These are phyloP conservation scores for Porites australiensis DNA, from an alignment of 64 coral and sea anemone species.

Conservation along the genomic window DNA sequence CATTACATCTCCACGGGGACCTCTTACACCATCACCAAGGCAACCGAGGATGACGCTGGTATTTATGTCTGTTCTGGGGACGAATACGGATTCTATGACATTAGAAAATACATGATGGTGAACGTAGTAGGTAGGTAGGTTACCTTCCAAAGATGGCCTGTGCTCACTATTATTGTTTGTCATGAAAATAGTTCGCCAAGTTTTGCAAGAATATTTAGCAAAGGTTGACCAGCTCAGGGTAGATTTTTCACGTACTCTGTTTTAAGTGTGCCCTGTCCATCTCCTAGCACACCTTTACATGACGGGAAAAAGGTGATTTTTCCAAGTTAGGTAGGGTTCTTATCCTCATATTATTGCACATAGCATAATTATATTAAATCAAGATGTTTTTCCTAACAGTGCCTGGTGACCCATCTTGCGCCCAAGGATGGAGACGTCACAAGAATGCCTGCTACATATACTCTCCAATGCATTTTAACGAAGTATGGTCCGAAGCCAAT, in stretches of 20 bases:
- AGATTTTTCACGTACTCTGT: too few relatives aligned
- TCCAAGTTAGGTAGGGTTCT: too few relatives aligned
- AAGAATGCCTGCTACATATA: conserved; percentile 11
- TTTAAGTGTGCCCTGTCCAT: too few relatives aligned
- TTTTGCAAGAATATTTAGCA: too few relatives aligned
- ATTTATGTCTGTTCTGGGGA: not conserved
- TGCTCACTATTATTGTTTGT: too few relatives aligned
- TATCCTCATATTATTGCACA: too few relatives aligned
- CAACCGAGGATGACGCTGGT: not conserved
- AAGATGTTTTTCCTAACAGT: not conserved
- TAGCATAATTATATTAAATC: too few relatives aligned
- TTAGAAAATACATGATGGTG: not conserved
- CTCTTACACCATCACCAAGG: not conserved
- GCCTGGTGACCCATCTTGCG: conserved; percentile 3
- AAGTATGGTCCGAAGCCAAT: not conserved
- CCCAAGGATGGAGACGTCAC: conserved; percentile 9
- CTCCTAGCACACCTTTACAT: too few relatives aligned
- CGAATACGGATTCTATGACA: conserved; percentile 14
- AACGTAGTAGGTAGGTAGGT: conserved; percentile 25
- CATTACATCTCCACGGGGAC: not conserved
- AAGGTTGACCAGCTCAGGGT: too few relatives aligned
- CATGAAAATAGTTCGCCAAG: too few relatives aligned
- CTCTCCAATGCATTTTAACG: not conserved
- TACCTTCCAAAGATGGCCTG: too few relatives aligned
- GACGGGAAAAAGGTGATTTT: too few relatives aligned